These are phyloP conservation scores for Osmoderma eremita DNA, from an alignment of 2,888 invertebrate species.

Conservation along the genomic window DNA sequence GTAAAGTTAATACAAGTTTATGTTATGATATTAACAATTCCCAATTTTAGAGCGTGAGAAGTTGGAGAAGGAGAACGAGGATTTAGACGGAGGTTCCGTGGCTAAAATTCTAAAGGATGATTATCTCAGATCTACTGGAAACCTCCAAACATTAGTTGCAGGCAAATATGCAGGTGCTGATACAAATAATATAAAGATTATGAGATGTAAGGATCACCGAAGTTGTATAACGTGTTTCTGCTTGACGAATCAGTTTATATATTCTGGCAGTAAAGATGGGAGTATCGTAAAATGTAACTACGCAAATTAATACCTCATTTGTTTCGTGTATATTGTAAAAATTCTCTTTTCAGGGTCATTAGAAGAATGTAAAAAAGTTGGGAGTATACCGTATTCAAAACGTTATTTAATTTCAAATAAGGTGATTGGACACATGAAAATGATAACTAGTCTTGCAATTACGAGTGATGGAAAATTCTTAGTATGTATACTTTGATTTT, in stretches of 20 bases:
- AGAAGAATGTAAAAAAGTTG: conserved; percentile 71
- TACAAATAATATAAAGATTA: conserved; percentile 62
- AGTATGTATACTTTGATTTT: conserved; percentile 63
- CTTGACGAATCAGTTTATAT: conserved; percentile 76
- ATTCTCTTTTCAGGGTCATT: conserved; percentile 66
- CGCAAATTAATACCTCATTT: neutral
- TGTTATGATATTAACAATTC: too few species aligned
- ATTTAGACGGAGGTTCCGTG: conserved; percentile 5
- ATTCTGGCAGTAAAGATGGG: conserved; percentile 89
- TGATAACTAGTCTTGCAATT: conserved; percentile 75
- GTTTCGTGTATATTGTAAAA: conserved; percentile 1
- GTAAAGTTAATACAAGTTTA: conserved; percentile 55
- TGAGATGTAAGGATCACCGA: conserved; percentile 83
- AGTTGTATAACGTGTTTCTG: conserved; percentile 83
- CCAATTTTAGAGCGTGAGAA: conserved; percentile 17
- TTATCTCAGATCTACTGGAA: conserved; percentile 86
- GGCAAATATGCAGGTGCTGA: conserved; percentile 67
- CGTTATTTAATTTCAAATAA: conserved; percentile 50
- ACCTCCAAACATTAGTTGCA: conserved; percentile 80
- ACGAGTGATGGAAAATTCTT: conserved; percentile 85
- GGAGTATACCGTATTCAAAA: conserved; percentile 65
- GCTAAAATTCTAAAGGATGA: conserved; percentile 74
- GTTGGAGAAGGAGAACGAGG: conserved; percentile 4
- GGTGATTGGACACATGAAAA: conserved; percentile 56
- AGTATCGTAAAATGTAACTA: conserved; percentile 83